Conservation (phyloP, 2,113 vertebrate species). For the Sapajus apella region DNA sequence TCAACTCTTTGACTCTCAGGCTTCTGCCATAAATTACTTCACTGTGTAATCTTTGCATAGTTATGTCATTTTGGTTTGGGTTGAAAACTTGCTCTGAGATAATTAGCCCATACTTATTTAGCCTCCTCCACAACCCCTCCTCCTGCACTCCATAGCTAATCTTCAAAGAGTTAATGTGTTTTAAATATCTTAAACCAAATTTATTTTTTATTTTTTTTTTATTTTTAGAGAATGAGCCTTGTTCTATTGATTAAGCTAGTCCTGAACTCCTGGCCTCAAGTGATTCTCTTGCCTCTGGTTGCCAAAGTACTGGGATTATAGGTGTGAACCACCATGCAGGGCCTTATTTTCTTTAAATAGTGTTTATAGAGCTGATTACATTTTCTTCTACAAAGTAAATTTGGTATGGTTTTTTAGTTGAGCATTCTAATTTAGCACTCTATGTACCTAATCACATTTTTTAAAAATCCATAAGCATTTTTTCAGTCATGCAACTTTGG, state of each 20-base stretch:
- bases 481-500: neutral
- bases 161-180: neutral
- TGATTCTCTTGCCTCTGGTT: no score
- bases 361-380: neutral
- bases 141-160: neutral
- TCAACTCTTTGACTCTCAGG: neutral
- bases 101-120: neutral
- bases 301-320: no score
- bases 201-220: neutral
- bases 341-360: neutral
- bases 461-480: neutral
- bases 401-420: neutral
- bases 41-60: neutral
- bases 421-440: neutral
- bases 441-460: neutral
- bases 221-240: no score
- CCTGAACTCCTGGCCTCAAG: no score
- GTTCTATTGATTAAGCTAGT: no score
- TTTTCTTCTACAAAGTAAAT: conserved; percentile 37
- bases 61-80: neutral
- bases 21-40: neutral
- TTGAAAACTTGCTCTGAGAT: neutral
- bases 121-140: neutral
- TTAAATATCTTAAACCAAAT: neutral
- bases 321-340: no score